phyloP scores from a whole-genome alignment of 2,888 invertebrate species.

The Drosophila prostipennis region DNA sequence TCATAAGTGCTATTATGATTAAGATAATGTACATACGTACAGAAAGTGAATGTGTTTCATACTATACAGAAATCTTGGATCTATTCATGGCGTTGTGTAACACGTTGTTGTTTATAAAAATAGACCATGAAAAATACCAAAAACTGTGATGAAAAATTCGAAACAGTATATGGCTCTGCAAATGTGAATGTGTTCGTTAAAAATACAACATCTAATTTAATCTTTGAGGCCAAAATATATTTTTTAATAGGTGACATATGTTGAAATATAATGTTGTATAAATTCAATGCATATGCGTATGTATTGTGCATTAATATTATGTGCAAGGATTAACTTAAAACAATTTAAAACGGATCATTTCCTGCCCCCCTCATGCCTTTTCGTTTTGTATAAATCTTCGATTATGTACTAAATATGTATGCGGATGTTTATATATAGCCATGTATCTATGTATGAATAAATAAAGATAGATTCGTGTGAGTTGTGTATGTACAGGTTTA shows the following conservation, averaged over 20 bases:
- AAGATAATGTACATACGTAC: not conserved
- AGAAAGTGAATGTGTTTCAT: not conserved
- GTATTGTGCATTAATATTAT: not conserved
- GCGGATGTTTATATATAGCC: constrained; percentile 25
- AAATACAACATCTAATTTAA: constrained; percentile 1
- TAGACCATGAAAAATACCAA: constrained; percentile 51
- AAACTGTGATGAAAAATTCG: constrained; percentile 34
- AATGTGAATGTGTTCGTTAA: constrained; percentile 2
- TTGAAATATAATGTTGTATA: not conserved
- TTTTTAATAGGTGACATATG: not conserved
- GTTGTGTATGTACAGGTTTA: constrained; percentile 35
- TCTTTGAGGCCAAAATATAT: not conserved
- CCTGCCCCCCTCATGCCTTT: not conserved
- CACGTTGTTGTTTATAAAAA: constrained; percentile 59
- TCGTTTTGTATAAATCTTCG: not conserved
- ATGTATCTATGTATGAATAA: constrained; percentile 19
- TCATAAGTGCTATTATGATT: not conserved
- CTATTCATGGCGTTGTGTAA: constrained; percentile 69
- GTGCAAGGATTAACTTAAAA: not conserved
- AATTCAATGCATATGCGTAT: not conserved
- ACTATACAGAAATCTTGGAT: constrained; percentile 5
- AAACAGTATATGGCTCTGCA: constrained; percentile 9
- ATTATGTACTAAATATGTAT: constrained; percentile 19
- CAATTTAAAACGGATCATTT: not conserved
- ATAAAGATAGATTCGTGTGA: constrained; percentile 24